These are phyloP conservation scores for Eulemur mongoz DNA, from an alignment of 2,797 vertebrate genomes.

Conservation along the genomic window DNA sequence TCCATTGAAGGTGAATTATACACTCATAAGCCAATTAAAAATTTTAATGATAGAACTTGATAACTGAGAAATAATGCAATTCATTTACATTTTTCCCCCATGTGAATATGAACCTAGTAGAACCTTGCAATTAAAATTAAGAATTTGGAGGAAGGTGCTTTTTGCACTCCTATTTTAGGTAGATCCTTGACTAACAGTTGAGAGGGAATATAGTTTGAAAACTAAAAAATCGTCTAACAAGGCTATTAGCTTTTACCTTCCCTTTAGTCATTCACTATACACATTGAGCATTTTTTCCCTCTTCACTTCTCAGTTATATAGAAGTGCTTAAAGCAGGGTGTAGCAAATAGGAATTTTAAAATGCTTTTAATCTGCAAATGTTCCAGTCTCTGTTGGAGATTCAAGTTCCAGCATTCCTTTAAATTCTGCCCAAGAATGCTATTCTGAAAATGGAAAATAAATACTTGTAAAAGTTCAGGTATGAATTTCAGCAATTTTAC, in stretches of 20 bases:
- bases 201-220: background rate
- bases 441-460: background rate
- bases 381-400: background rate
- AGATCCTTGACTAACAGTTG: background rate
- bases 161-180: background rate
- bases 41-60: background rate
- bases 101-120: background rate
- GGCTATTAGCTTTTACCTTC: background rate
- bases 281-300: background rate
- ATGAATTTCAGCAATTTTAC: background rate
- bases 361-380: background rate
- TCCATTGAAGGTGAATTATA: background rate
- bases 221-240: background rate
- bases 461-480: background rate
- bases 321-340: background rate
- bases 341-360: background rate
- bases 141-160: background rate
- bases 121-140: background rate
- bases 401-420: background rate
- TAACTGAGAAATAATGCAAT: conserved; percentile 12
- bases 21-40: background rate
- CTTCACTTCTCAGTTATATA: background rate
- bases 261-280: conserved; percentile 17
- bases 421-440: background rate
- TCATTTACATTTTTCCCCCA: background rate